Conservation (phyloP, 2,797 vertebrate species). For the Peromyscus attwateri region DNA sequence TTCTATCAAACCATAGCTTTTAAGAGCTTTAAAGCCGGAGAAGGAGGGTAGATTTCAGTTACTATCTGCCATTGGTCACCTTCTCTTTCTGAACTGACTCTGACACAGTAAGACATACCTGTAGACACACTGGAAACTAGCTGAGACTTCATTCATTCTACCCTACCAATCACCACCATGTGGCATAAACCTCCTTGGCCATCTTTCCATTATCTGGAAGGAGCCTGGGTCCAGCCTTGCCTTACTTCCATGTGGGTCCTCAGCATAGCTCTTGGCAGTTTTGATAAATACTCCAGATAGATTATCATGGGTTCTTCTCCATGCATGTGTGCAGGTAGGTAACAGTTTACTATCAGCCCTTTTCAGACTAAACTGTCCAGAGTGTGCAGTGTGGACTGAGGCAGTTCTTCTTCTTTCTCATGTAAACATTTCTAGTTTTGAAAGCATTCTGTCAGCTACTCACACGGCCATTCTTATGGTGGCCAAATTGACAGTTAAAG, state of each 20-base stretch:
- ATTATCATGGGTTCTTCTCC: background rate
- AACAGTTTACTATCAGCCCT: background rate
- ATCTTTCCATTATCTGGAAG: background rate
- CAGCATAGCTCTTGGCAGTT: background rate
- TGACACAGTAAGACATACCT: background rate
- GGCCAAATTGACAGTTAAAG: background rate
- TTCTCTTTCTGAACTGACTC: background rate
- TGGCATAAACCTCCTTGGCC: background rate
- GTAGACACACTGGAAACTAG: background rate
- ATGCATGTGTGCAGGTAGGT: background rate
- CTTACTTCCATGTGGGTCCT: background rate
- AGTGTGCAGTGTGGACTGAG: background rate
- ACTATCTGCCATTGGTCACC: background rate
- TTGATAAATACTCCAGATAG: background rate
- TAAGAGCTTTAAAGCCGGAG: fast-evolving
- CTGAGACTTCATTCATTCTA: background rate
- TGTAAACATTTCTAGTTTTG: background rate
- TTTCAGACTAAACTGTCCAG: background rate
- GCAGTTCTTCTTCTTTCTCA: background rate
- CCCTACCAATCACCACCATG: background rate
- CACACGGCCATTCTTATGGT: background rate
- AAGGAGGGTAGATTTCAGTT: background rate
- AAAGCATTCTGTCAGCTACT: background rate
- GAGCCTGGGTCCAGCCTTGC: background rate
- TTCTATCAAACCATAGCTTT: background rate